Conservation (phyloP, 92 coral and sea anemone species). For the Epizoanthus scotinus region DNA sequence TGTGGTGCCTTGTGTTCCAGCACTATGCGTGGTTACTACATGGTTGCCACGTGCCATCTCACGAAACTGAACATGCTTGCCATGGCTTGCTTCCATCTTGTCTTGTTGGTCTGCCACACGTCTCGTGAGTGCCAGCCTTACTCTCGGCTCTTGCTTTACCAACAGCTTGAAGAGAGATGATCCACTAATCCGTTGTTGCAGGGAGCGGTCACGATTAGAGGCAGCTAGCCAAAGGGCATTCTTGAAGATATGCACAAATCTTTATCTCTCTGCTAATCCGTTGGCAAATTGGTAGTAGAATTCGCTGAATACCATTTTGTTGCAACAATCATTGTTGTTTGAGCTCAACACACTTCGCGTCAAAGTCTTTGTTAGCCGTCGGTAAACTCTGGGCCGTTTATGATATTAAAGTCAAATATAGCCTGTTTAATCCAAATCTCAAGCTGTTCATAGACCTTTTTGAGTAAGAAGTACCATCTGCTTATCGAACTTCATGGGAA, state of each 20-base stretch:
- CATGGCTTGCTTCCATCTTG: constrained; percentile 40
- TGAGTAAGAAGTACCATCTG: too few relatives aligned
- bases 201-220: constrained; percentile 4
- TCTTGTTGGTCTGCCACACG: constrained; percentile 15
- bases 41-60: constrained; percentile 35
- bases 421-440: too few relatives aligned
- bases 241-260: constrained; percentile 58
- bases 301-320: constrained; percentile 39
- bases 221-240: background rate
- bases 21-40: constrained; percentile 33
- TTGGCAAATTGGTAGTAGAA: constrained; percentile 46
- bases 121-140: constrained; percentile 28
- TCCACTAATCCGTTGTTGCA: constrained; percentile 35
- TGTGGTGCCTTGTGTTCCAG: constrained; percentile 16
- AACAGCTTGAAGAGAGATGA: constrained; percentile 34
- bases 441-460: too few relatives aligned
- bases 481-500: too few relatives aligned
- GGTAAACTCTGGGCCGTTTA: too few relatives aligned
- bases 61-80: constrained; percentile 27
- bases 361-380: too few relatives aligned
- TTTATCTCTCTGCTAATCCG: constrained; percentile 47
- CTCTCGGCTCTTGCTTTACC: constrained; percentile 7
- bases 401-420: too few relatives aligned
- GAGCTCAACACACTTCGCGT: too few relatives aligned
- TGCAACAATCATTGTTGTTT: constrained; percentile 10